These are phyloP conservation scores for Ancistrus triradiatus DNA, from an alignment of 2,113 vertebrate genomes.

Conservation along the genomic window DNA sequence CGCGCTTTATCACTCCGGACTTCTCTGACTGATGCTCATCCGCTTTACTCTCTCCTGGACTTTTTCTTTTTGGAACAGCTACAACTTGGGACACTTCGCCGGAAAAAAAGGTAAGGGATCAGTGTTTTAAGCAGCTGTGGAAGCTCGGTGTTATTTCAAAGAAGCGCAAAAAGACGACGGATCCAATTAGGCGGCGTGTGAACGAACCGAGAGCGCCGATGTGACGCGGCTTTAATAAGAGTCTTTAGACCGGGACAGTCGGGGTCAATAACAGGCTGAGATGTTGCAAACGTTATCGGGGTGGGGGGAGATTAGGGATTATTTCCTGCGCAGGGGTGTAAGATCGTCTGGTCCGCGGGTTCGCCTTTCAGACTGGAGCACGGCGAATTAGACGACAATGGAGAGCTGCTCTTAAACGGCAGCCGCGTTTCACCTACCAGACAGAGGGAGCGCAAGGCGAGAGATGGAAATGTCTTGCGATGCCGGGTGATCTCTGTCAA, in stretches of 20 bases:
- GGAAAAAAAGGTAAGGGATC: slow-evolving; percentile 83
- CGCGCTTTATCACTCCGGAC: slow-evolving; percentile 98
- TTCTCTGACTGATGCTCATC: slow-evolving; percentile 91
- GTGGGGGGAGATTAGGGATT: slow-evolving; percentile 72
- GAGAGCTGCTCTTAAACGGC: slow-evolving; percentile 81
- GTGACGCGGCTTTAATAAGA: slow-evolving; percentile 73
- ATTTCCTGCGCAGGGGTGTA: slow-evolving; percentile 78
- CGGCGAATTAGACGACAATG: slow-evolving; percentile 93
- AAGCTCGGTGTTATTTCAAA: too few species aligned
- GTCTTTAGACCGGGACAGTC: slow-evolving; percentile 78
- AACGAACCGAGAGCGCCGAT: slow-evolving; percentile 71
- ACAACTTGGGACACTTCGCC: slow-evolving; percentile 81
- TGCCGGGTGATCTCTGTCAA: slow-evolving; percentile 82
- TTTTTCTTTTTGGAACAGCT: slow-evolving; percentile 74
- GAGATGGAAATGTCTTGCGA: slow-evolving; percentile 80
- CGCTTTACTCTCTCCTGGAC: slow-evolving; percentile 72
- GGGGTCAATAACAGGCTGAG: slow-evolving; percentile 87
- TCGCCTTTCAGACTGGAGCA: slow-evolving; percentile 87
- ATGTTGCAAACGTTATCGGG: slow-evolving; percentile 73
- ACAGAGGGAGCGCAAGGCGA: slow-evolving; percentile 88
- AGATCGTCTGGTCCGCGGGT: slow-evolving; percentile 73
- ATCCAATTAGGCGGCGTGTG: slow-evolving; percentile 68
- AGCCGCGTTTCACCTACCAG: slow-evolving; percentile 93
- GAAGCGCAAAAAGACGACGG: slow-evolving; percentile 12
- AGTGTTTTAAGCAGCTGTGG: too few species aligned